A percentile compares a stretch with the other conserved stretches of the same genome.
Evolutionary conservation across 2,113 vertebrate species (phyloP).

Genomic region (Megalops atlanticus): DNA sequence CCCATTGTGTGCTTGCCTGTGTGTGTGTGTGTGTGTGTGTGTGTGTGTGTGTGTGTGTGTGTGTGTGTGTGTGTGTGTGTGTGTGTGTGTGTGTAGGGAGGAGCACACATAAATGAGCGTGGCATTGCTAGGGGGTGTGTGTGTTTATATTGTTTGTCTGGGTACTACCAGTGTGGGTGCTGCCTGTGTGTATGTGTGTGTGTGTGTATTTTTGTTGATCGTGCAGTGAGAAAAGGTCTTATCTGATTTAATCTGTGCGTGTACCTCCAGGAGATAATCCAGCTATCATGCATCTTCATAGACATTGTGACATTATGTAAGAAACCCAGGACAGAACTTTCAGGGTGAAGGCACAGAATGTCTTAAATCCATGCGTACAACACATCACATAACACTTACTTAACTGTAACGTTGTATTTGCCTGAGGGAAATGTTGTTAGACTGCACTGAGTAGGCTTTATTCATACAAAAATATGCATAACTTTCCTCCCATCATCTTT

Average conservation of each 20-base stretch:
- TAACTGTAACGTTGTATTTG: background rate
- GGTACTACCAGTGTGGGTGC: background rate
- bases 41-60: constrained; percentile 5
- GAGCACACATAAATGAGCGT: too few species aligned
- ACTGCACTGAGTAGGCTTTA: background rate
- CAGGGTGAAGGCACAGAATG: background rate
- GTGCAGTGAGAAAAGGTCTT: background rate
- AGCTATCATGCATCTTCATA: background rate
- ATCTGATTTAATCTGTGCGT: constrained; percentile 22
- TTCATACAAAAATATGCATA: background rate
- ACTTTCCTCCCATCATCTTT: background rate
- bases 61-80: background rate
- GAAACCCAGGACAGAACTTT: background rate
- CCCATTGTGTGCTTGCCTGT: background rate
- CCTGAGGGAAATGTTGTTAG: background rate
- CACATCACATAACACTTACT: background rate
- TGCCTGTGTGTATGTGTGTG: background rate
- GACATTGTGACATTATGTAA: background rate
- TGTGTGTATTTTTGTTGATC: background rate
- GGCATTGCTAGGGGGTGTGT: too few species aligned
- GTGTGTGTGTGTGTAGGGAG: background rate
- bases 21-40: constrained; percentile 6
- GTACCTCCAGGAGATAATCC: constrained; percentile 15
- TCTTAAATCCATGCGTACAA: background rate
- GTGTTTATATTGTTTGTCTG: too few species aligned